Base-by-base conservation (phyloP, 2,113 vertebrate genomes). In the Chaetops frenatus region DNA sequence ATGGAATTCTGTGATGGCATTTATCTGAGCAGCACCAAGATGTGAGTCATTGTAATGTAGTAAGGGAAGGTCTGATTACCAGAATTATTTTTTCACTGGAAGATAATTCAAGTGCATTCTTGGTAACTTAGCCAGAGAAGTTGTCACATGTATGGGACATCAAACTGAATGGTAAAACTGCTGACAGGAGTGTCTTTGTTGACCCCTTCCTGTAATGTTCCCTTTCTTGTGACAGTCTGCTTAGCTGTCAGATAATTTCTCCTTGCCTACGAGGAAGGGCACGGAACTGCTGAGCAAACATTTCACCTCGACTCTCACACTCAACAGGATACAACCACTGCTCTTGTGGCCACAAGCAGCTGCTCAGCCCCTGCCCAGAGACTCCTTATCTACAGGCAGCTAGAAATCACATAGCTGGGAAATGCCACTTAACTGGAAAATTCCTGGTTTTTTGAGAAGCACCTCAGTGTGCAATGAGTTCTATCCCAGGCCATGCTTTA, bases 241-340 rank as follows among this genome's bases (percentile, higher is more conserved):
- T 97, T 92, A 95, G 91, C 84, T 93, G 86, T 93, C 90, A 88
- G 33, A 90, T 96, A 81, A 94, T 91, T 94, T 92, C 90, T 90
- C 93, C 74, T 93, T 94, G 92, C 92, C 92, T 94, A 87, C n/a
- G 14, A 98, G 98, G 98, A 99, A 99, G 98, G 98, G 98, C 97
- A 89, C 95, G 13, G 98, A 99, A 98, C 90, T 98, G 99, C 99
- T 99, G 99, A 99, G 97, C 94, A 95, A 25, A 98, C 98, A 97
- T 86, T 97, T 97, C 97, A 97, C 96, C 97, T 90, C 94, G 74
- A 88, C 94, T 95, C 92, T 93, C 95, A 91, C 97, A 98, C 95
- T 69, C 97, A 97, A 98, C 98, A 99, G 98, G 99, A 99, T 98
- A 97, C 81, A 95, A 97, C 96, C 97, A 98, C 98, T 98, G 98